These are phyloP conservation scores for Poeciliopsis retropinna DNA, from an alignment of 2,113 vertebrate species.

Conservation along the genomic window DNA sequence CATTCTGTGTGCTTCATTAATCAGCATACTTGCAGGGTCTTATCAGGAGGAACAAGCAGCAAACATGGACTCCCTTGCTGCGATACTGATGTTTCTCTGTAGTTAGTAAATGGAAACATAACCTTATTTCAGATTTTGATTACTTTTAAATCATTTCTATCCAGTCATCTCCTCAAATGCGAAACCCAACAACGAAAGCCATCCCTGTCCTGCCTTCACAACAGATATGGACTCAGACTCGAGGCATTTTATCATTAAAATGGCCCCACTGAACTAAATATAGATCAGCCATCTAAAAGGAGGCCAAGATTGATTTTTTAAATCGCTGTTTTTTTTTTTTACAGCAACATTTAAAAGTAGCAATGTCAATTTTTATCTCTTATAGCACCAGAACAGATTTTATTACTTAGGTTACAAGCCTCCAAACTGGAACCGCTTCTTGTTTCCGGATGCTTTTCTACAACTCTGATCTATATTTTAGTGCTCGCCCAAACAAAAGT, in stretches of 20 bases:
- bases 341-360: neutral
- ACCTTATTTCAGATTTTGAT: constrained; percentile 10
- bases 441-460: neutral
- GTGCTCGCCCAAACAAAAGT: neutral
- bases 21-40: constrained; percentile 20
- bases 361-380: neutral
- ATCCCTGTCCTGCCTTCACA: neutral
- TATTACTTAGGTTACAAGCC: neutral
- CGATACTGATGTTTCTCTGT: constrained; percentile 9
- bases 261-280: neutral
- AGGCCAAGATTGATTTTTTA: no score
- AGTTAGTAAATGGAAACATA: constrained; percentile 8
- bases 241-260: neutral
- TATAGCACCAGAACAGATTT: neutral
- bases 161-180: constrained; percentile 4
- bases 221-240: neutral
- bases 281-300: no score
- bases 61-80: constrained; percentile 10
- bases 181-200: neutral
- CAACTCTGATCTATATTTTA: neutral
- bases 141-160: neutral
- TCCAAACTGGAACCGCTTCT: neutral
- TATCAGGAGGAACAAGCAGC: constrained; percentile 32
- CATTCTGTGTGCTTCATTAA: constrained; percentile 36
- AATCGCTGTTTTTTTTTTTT: neutral